phyloP scores from a whole-genome alignment of 2,113 vertebrate species.

The Pangasianodon hypophthalmus region DNA sequence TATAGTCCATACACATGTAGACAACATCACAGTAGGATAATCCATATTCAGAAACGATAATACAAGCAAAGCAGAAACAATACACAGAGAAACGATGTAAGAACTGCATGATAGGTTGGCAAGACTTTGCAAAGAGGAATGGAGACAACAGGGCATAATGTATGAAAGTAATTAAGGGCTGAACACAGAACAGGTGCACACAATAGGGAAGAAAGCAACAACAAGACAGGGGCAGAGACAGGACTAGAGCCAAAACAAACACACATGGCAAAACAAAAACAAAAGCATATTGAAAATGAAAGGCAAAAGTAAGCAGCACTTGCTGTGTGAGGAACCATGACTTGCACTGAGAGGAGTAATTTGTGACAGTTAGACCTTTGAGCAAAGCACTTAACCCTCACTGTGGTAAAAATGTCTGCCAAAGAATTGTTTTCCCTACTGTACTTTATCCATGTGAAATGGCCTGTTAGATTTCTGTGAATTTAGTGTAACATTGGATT shows the following conservation, averaged over 20 bases:
- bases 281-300: neutral
- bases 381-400: neutral
- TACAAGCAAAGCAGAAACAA: neutral
- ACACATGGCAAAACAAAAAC: neutral
- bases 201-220: neutral
- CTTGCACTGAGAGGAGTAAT: conserved; percentile 8
- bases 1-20: neutral
- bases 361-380: neutral
- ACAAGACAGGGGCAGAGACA: neutral
- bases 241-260: neutral
- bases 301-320: neutral
- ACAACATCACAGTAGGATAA: neutral
- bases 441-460: neutral
- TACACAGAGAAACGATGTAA: neutral
- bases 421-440: neutral
- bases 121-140: neutral
- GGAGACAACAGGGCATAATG: neutral
- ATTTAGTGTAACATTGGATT: neutral
- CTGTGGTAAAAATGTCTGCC: neutral
- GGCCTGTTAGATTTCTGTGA: neutral
- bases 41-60: neutral
- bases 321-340: neutral
- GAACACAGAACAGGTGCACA: neutral
- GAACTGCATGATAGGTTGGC: neutral
- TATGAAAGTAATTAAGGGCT: neutral